Conservation (phyloP, 2,113 vertebrate species). For the Isurus oxyrinchus region DNA sequence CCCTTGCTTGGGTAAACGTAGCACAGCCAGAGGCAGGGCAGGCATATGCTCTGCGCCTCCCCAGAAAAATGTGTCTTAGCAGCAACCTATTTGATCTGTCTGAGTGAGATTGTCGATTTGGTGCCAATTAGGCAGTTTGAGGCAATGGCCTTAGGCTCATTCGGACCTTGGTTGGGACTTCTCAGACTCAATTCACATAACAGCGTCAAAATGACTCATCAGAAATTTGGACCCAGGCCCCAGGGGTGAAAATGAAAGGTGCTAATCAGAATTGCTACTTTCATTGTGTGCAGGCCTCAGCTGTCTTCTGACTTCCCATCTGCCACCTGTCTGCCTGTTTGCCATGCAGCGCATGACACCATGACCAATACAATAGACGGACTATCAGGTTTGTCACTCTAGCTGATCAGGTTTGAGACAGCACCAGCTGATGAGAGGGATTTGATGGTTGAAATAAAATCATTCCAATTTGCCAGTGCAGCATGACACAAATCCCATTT, state of each 20-base stretch:
- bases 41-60: not conserved
- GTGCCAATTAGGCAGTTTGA: slow-evolving; percentile 6
- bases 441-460: not conserved
- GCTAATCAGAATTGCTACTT: not conserved
- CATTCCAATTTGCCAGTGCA: not conserved
- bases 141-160: not conserved
- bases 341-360: not conserved
- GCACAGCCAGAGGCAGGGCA: not conserved
- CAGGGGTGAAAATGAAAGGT: too few species aligned
- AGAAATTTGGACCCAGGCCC: not conserved
- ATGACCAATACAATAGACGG: not conserved
- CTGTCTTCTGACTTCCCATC: not conserved
- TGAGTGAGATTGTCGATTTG: not conserved
- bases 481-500: not conserved
- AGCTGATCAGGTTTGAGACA: not conserved
- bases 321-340: not conserved
- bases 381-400: not conserved
- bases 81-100: not conserved
- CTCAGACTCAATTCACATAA: not conserved
- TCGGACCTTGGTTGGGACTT: not conserved
- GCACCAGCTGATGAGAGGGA: not conserved
- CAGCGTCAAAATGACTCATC: not conserved
- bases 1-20: not conserved
- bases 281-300: not conserved
- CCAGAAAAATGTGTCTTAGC: not conserved